These are phyloP conservation scores for Euglossa dilemma DNA, from an alignment of 1,140 invertebrate species.

Conservation along the genomic window DNA sequence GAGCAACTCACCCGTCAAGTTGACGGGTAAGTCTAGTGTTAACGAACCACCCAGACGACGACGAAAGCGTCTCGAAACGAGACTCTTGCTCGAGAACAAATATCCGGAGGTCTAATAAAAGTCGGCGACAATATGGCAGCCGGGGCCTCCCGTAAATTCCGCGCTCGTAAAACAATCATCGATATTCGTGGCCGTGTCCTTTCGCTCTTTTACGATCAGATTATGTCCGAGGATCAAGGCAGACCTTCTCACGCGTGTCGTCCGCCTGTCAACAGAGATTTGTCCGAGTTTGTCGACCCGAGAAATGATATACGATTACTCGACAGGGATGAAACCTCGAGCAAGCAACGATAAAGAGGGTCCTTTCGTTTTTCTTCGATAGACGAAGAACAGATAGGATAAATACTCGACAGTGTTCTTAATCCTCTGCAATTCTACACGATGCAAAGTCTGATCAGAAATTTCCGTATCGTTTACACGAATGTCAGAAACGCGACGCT, in stretches of 20 bases:
- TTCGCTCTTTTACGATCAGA: slow-evolving; percentile 21
- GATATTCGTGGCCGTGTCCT: slow-evolving; percentile 5
- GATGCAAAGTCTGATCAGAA: no score
- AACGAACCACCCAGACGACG: no score
- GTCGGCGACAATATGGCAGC: not conserved
- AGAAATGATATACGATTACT: slow-evolving; percentile 2
- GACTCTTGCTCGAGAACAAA: not conserved
- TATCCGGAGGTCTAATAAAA: not conserved
- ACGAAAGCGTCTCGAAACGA: not conserved
- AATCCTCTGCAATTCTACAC: no score
- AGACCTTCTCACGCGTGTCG: not conserved
- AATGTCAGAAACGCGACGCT: no score
- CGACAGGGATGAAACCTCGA: no score
- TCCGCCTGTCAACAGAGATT: slow-evolving; percentile 8
- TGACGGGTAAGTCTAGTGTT: no score
- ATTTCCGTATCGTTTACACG: no score
- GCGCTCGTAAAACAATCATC: slow-evolving; percentile 36
- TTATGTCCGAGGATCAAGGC: slow-evolving; percentile 10
- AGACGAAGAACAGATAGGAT: no score
- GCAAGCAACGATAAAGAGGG: no score
- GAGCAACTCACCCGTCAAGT: no score
- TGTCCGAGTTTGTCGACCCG: not conserved
- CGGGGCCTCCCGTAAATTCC: not conserved
- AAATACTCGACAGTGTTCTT: no score
- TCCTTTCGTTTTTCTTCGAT: no score